These are phyloP conservation scores for Spermophilus dauricus DNA, from an alignment of 2,113 vertebrate genomes.

Conservation along the genomic window DNA sequence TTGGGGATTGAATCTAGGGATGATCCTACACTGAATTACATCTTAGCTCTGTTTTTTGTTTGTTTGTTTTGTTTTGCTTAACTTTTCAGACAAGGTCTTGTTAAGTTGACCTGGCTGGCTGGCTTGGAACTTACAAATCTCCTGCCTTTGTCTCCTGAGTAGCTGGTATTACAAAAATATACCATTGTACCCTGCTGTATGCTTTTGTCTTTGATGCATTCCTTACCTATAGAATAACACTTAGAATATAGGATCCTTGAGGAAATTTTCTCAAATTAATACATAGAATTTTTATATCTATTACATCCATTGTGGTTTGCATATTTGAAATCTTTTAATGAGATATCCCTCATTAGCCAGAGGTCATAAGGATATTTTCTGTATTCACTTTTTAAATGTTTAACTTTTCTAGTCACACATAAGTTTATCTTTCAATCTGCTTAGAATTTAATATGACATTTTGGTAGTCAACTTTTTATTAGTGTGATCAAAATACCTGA, in stretches of 20 bases:
- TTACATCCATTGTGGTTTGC: background rate
- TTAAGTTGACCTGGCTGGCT: too few species aligned
- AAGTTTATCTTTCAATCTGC: background rate
- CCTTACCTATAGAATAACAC: background rate
- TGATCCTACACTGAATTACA: too few species aligned
- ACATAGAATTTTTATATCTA: background rate
- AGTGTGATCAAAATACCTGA: too few species aligned
- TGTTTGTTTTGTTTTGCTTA: too few species aligned
- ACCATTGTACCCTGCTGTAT: background rate
- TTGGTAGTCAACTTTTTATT: too few species aligned
- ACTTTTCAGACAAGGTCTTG: too few species aligned
- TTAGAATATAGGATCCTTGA: background rate
- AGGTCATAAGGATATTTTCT: background rate
- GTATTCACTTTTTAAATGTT: background rate
- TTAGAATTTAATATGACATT: background rate
- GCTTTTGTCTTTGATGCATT: background rate
- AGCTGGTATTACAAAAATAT: too few species aligned
- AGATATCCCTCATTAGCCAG: background rate
- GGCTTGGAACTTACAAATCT: too few species aligned
- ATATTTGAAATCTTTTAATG: background rate
- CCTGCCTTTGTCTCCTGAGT: too few species aligned
- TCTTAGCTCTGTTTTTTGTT: too few species aligned
- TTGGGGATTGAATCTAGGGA: too few species aligned
- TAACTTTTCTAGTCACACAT: background rate
- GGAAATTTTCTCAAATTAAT: background rate